Percentiles rank a stretch among this genome's conserved stretches.
Evolutionary conservation across 2,113 vertebrate genomes (phyloP).

Genomic region (Corythaixoides concolor): DNA sequence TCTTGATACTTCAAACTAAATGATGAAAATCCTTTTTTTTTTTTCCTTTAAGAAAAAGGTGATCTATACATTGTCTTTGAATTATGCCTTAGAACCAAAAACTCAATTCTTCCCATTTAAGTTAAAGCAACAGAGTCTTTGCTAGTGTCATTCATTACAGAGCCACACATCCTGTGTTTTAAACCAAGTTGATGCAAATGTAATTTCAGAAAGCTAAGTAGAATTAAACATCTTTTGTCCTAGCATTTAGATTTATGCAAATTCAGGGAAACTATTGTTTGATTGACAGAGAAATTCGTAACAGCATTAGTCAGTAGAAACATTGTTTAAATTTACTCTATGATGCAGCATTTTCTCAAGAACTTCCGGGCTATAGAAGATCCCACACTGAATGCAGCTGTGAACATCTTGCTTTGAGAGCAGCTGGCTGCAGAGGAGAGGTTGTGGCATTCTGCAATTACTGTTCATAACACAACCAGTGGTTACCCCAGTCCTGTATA

Average conservation of each 20-base stretch:
- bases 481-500: not conserved
- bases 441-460: not conserved
- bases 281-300: not conserved
- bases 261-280: not conserved
- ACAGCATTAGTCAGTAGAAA: not conserved
- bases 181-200: slow-evolving; percentile 3
- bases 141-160: not conserved
- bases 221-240: not conserved
- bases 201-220: slow-evolving; percentile 1
- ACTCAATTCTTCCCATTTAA: not conserved
- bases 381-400: not conserved
- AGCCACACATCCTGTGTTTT: not conserved
- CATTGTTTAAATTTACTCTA: not conserved
- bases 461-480: not conserved
- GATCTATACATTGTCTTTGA: not conserved
- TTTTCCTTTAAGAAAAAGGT: not conserved
- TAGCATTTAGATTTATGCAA: slow-evolving; percentile 14
- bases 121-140: not conserved
- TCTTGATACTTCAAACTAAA: not conserved
- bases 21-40: not conserved
- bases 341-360: not conserved
- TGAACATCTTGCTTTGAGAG: not conserved
- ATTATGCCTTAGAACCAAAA: not conserved
- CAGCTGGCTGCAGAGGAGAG: not conserved
- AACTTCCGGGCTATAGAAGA: not conserved